A percentile compares a stretch with the other conserved stretches of the same genome.
These are phyloP conservation scores for Rhopalosiphum maidis DNA, from an alignment of 1,140 invertebrate species.

Conservation along the genomic window DNA sequence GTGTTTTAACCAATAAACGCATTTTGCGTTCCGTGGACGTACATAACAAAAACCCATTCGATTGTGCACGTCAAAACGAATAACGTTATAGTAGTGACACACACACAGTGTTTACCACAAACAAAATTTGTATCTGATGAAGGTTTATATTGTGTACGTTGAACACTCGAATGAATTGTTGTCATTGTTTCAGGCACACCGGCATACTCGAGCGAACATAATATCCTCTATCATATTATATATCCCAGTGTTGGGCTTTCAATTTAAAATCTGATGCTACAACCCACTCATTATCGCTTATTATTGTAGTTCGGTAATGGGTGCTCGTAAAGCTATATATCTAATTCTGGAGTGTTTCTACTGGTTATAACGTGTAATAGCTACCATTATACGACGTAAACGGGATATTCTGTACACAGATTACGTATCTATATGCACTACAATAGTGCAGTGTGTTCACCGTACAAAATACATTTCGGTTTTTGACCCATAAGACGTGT, in stretches of 20 bases:
- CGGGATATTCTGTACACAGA: slow-evolving; percentile 13
- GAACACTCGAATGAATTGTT: slow-evolving; percentile 33
- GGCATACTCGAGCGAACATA: slow-evolving; percentile 36
- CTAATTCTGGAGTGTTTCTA: neutral
- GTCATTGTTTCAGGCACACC: slow-evolving; percentile 36
- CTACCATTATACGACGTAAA: neutral
- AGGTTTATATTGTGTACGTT: slow-evolving; percentile 21
- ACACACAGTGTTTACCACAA: slow-evolving; percentile 19
- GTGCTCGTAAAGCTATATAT: neutral
- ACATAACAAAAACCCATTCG: neutral
- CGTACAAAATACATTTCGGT: neutral
- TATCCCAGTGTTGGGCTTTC: neutral
- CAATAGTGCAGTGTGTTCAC: neutral
- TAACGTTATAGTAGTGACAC: neutral
- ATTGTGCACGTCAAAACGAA: neutral
- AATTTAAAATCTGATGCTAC: slow-evolving; percentile 1
- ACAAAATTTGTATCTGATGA: slow-evolving; percentile 23
- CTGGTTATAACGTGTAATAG: neutral
- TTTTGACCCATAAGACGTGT: neutral
- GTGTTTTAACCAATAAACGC: neutral
- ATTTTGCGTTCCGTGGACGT: neutral
- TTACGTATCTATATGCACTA: neutral
- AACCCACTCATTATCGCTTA: neutral
- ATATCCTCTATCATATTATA: slow-evolving; percentile 26
- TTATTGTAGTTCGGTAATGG: slow-evolving; percentile 18